These are phyloP conservation scores for Drosophila aldrichi DNA, from an alignment of 2,888 invertebrate species.

Conservation along the genomic window DNA sequence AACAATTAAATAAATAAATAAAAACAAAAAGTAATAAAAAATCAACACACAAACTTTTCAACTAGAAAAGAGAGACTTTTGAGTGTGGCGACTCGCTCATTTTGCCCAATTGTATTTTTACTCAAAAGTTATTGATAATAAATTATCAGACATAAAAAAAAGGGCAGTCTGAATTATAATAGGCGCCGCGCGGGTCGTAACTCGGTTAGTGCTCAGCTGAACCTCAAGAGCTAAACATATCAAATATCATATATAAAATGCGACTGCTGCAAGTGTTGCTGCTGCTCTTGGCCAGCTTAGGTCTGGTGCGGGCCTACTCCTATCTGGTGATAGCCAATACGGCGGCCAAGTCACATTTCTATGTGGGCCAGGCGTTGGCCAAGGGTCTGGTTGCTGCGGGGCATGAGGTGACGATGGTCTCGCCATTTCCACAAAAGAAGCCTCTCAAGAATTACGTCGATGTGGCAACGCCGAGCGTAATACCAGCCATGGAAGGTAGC, in stretches of 20 bases:
- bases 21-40: too few species aligned
- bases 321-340: conserved; percentile 66
- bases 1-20: too few species aligned
- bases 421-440: conserved; percentile 76
- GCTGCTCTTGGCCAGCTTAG: conserved; percentile 24
- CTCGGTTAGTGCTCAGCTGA: conserved; percentile 6
- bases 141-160: background rate
- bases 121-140: background rate
- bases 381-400: conserved; percentile 81
- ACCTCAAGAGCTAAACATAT: background rate
- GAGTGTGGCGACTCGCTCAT: background rate
- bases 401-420: conserved; percentile 83
- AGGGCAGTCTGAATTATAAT: background rate
- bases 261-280: background rate
- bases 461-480: conserved; percentile 50
- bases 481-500: conserved; percentile 55
- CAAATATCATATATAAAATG: conserved; percentile 10
- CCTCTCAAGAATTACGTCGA: conserved; percentile 72
- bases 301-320: conserved; percentile 58
- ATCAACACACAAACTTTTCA: too few species aligned
- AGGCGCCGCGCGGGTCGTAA: background rate
- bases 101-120: background rate
- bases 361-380: conserved; percentile 76
- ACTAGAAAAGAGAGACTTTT: background rate
- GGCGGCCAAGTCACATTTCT: conserved; percentile 71